Conservation (phyloP, 2,113 vertebrate species). For the Tympanuchus pallidicinctus region DNA sequence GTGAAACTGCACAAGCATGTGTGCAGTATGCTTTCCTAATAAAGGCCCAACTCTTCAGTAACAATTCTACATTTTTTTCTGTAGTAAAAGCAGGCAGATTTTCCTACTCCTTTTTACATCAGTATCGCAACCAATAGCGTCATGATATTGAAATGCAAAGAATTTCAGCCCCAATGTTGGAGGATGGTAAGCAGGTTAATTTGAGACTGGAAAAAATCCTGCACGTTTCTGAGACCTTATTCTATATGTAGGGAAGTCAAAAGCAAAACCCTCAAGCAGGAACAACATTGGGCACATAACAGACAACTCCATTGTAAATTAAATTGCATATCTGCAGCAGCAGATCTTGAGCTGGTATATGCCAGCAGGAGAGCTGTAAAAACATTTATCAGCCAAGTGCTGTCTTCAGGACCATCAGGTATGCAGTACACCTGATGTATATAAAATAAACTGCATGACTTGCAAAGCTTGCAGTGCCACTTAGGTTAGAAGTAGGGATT, state of each 20-base stretch:
- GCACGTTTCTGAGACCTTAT: background rate
- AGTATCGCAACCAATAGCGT: background rate
- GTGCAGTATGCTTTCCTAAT: background rate
- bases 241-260: background rate
- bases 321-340: background rate
- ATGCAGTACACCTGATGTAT: too few relatives aligned
- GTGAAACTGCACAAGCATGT: background rate
- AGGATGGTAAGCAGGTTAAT: background rate
- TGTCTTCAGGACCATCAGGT: background rate
- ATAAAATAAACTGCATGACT: background rate
- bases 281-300: background rate
- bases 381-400: background rate
- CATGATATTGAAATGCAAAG: background rate
- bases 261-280: background rate
- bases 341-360: background rate
- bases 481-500: background rate
- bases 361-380: background rate
- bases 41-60: background rate
- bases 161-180: background rate
- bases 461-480: background rate
- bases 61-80: background rate
- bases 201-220: background rate
- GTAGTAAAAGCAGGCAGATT: background rate
- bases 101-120: background rate
- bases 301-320: background rate